Base-by-base conservation (phyloP, 2,797 vertebrate species). In the Halcyon badia region DNA sequence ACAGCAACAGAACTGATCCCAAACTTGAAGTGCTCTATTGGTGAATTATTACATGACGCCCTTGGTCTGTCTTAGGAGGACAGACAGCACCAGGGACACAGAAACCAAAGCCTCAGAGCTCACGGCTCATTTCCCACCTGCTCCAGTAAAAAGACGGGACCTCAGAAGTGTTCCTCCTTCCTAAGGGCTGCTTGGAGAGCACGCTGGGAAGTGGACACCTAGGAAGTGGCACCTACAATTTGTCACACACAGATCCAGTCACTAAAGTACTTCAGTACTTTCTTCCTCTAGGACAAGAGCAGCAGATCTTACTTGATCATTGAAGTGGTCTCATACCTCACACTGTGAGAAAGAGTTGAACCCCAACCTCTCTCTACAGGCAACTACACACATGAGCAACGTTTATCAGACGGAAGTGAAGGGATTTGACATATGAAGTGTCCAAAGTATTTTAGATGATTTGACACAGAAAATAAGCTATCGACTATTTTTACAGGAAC, bases 361-460 rank as follows among this genome's bases (percentile, higher is more conserved):
- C 0, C 1, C 69, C 73, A 69, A 1, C 1, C 21, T 41, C 42
- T 60, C 57, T 60, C 22, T 73, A 57, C 75, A 77, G 64, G 31
- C 48, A 81, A 37, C 41, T 60, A 28, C 3, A 30, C 12, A 33
- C 2, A 8, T 15, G 18, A 71, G 37, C 0, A 0, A 26, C 31
- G 42, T 70, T 88, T 72, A 66, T 94, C 51, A 71, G 87, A 62
- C 16, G 54, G 35, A 84, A 80, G 3, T 54, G 30, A 80, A 11
- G 8, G 26, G 20, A 79, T n/a, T 22, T 14, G 14, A 44, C 13
- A 78, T 49, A 46, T 79, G 15, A 81, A 31, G 7, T 25, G 24
- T n/a, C 60, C 14, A 25, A 80, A 87, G 10, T 44, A 83, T 48
- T 83, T 80, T 26, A 69, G 28, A 69, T 80, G 65, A 89, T 80